Percentiles rank a stretch among this genome's conserved stretches.
These are phyloP conservation scores for Antennarius striatus DNA, from an alignment of 2,113 vertebrate species.

Conservation along the genomic window DNA sequence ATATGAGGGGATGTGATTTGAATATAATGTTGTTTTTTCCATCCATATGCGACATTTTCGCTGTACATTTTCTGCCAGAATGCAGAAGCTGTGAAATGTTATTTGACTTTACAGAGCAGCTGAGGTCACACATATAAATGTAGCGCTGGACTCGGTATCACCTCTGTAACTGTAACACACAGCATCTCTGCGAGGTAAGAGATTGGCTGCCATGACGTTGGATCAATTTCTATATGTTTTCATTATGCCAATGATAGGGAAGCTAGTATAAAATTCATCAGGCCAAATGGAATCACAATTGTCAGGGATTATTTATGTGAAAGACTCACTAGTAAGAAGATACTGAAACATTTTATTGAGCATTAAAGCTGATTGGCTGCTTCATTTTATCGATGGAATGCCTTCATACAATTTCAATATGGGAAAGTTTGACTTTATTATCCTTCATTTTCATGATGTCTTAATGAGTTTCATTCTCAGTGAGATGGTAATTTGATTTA, in stretches of 20 bases:
- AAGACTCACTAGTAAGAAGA: slow-evolving; percentile 30
- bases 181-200: slow-evolving; percentile 38
- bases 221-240: slow-evolving; percentile 69
- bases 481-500: slow-evolving; percentile 7
- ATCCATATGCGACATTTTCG: slow-evolving; percentile 5
- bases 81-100: slow-evolving; percentile 14
- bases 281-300: slow-evolving; percentile 65
- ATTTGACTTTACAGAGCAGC: slow-evolving; percentile 33
- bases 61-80: slow-evolving; percentile 13
- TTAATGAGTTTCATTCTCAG: background rate
- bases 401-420: background rate
- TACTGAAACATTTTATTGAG: slow-evolving; percentile 65
- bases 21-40: slow-evolving; percentile 41
- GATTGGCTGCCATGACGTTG: slow-evolving; percentile 47
- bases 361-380: slow-evolving; percentile 46
- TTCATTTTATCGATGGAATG: slow-evolving; percentile 38
- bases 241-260: slow-evolving; percentile 62
- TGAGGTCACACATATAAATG: slow-evolving; percentile 49
- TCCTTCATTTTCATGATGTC: slow-evolving; percentile 10
- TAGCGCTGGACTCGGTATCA: background rate
- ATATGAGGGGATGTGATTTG: slow-evolving; percentile 31
- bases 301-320: slow-evolving; percentile 63
- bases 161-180: slow-evolving; percentile 31
- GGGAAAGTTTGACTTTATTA: background rate
- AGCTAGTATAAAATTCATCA: slow-evolving; percentile 58